Evolutionary conservation across 2,888 invertebrate genomes (phyloP).

Genomic region (Ectropis crepuscularia): DNA sequence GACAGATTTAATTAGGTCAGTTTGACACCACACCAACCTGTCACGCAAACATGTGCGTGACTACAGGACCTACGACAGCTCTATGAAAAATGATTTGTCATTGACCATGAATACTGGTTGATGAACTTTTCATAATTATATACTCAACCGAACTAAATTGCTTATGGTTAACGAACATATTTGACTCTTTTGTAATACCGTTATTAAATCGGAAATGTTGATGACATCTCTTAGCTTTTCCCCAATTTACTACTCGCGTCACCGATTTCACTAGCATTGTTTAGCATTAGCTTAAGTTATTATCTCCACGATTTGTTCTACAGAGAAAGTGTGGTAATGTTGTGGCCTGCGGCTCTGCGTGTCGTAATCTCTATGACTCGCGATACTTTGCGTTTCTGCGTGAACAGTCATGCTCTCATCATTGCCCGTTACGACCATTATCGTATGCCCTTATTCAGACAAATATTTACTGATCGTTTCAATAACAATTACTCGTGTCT

Average conservation of each 20-base stretch:
- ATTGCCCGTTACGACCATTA: slow-evolving; percentile 21
- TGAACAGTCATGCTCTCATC: slow-evolving; percentile 34
- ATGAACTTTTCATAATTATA: slow-evolving; percentile 11
- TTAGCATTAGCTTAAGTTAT: slow-evolving; percentile 28
- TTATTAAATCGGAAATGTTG: not conserved
- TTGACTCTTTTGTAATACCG: not conserved
- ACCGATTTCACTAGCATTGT: slow-evolving; percentile 27
- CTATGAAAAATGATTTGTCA: slow-evolving; percentile 44
- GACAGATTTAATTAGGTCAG: slow-evolving; percentile 27
- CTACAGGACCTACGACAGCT: slow-evolving; percentile 47
- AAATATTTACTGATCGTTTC: slow-evolving; percentile 27
- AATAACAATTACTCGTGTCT: slow-evolving; percentile 25
- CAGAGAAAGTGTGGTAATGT: slow-evolving; percentile 61
- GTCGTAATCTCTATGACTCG: slow-evolving; percentile 54
- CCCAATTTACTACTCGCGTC: slow-evolving; percentile 16
- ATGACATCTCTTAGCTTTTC: slow-evolving; percentile 13
- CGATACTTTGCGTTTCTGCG: slow-evolving; percentile 36
- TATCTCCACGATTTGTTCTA: slow-evolving; percentile 47
- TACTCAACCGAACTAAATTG: not conserved
- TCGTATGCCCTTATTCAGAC: slow-evolving; percentile 17
- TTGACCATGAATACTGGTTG: slow-evolving; percentile 53
- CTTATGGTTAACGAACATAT: not conserved
- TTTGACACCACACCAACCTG: slow-evolving; percentile 19
- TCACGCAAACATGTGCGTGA: slow-evolving; percentile 40
- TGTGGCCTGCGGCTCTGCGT: slow-evolving; percentile 42